Evolutionary conservation across 2,113 vertebrate genomes (phyloP), one percentile per base, ranked within the genome.

Genomic region (Eubucco bourcierii): DNA sequence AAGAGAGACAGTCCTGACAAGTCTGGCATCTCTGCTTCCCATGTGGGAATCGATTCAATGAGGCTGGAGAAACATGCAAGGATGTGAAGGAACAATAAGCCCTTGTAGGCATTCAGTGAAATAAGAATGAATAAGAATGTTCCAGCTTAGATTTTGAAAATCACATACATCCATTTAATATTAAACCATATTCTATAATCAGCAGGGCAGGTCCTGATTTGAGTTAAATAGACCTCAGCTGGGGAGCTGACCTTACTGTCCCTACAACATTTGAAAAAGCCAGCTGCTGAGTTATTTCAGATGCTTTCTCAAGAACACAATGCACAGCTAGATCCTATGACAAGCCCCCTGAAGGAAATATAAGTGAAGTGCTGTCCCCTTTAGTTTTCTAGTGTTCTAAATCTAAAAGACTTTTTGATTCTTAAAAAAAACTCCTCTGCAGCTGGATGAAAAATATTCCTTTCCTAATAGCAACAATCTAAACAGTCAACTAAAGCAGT

Each of bases 281-380:
- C 88, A 96, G 86, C 86, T 81, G 92, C 71, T 76, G 90, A 79
- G 78, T 91, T 96, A 81, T 88, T 96, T 96, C 88, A 71, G 80
- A 25, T 88, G 59, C 73, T 89, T 94, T 93, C 88, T 93, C 88
- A 95, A 77, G 78, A 70, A 12, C 84, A 92, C 84, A 90, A 87
- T 59, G 77, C 80, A 61, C 88, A 86, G 74, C 71, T 66, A 87
- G 80, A 78, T 84, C 59, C 12, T 12, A 7, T 53, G 70, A 80
- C 60, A 74, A 81, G 31, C 50, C 70, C 31, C 74, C 60, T 63
- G 80, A 92, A 92, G 52, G 80, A 65, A 63, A 31, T 10, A 17
- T 12, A 34, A 84, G 46, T 34, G 61, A 87, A 81, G 59, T 39
- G 33, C 27, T 76, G 65, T 90, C 61, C 31, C 17, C 63, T 82